phyloP scores from a whole-genome alignment of 2,888 invertebrate species.

The Encarsia formosa region DNA sequence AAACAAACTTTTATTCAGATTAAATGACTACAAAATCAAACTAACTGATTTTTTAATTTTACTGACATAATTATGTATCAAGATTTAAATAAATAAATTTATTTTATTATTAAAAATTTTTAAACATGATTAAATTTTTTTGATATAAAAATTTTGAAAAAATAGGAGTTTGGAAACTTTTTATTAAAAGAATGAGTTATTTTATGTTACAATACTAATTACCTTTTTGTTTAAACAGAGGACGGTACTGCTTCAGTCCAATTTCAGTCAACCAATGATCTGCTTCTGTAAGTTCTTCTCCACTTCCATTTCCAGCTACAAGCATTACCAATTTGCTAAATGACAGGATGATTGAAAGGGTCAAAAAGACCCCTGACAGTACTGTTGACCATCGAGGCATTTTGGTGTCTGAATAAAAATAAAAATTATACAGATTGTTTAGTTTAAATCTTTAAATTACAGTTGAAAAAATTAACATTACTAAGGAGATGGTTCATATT shows the following conservation, averaged over 20 bases:
- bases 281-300: constrained; percentile 61
- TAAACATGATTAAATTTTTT: too few relatives aligned
- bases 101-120: too few relatives aligned
- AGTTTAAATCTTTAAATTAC: background rate
- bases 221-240: constrained; percentile 71
- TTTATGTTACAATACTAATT: too few relatives aligned
- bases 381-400: constrained; percentile 51
- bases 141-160: too few relatives aligned
- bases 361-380: constrained; percentile 48
- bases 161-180: too few relatives aligned
- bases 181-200: too few relatives aligned
- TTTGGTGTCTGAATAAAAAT: constrained; percentile 34
- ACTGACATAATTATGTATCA: too few relatives aligned
- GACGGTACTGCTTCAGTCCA: constrained; percentile 65
- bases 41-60: too few relatives aligned
- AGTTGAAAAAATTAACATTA: background rate
- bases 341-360: constrained; percentile 47
- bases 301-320: constrained; percentile 43
- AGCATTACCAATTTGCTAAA: constrained; percentile 48
- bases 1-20: too few relatives aligned
- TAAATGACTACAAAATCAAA: too few relatives aligned
- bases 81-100: too few relatives aligned
- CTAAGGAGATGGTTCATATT: too few relatives aligned
- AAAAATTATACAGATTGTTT: background rate
- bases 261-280: constrained; percentile 74